A percentile compares a stretch with the other conserved stretches of the same genome.
phyloP scores from a whole-genome alignment of 2,888 invertebrate genomes.

The Allophyes oxyacanthae region DNA sequence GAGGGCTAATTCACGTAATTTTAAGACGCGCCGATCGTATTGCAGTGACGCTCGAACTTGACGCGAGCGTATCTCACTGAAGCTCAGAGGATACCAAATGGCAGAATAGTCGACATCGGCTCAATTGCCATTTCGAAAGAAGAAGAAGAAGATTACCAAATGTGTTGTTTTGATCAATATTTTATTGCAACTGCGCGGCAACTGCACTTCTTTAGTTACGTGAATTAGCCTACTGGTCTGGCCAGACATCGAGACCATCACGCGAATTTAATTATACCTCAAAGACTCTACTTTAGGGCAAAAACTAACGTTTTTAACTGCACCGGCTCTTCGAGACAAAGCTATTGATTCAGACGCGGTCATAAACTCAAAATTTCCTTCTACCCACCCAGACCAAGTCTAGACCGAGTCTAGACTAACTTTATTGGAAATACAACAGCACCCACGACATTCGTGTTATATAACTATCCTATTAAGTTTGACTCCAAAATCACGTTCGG shows the following conservation, averaged over 20 bases:
- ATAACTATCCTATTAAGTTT: constrained; percentile 26
- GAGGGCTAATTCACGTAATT: too few species aligned
- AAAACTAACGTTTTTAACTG: constrained; percentile 17
- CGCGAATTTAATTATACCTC: constrained; percentile 21
- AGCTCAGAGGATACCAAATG: too few species aligned
- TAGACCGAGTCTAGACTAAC: constrained; percentile 84
- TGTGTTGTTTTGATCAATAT: too few species aligned
- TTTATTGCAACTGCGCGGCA: too few species aligned
- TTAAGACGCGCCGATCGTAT: too few species aligned
- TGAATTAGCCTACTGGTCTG: too few species aligned
- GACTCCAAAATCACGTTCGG: constrained; percentile 41
- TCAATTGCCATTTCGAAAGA: too few species aligned
- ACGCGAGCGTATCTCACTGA: too few species aligned
- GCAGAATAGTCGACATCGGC: too few species aligned
- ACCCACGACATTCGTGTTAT: constrained; percentile 39
- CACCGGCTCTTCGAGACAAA: constrained; percentile 49
- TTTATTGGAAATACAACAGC: constrained; percentile 66
- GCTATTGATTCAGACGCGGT: constrained; percentile 56
- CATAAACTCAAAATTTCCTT: constrained; percentile 55
- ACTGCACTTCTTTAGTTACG: too few species aligned
- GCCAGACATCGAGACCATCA: constrained; percentile 13
- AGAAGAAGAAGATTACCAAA: too few species aligned
- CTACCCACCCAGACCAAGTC: constrained; percentile 66
- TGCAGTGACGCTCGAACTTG: too few species aligned
- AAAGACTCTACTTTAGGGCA: constrained; percentile 7